These are phyloP conservation scores for Poeciliopsis infans DNA, from an alignment of 2,797 vertebrate species.

Conservation along the genomic window DNA sequence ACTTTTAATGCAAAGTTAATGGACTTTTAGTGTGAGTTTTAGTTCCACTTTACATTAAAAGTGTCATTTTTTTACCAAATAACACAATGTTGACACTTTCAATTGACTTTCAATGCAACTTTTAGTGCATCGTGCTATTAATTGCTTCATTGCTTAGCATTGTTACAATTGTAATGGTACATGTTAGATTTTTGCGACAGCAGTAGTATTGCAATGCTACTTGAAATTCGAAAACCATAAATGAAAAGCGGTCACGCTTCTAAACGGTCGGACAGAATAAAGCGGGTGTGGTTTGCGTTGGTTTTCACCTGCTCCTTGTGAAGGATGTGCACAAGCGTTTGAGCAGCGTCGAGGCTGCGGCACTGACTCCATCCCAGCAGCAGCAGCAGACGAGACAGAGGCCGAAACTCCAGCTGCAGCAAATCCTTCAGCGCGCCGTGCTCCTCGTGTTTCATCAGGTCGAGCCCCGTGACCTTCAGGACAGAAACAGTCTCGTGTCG, in stretches of 20 bases:
- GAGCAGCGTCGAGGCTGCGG: constrained; percentile 87
- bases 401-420: constrained; percentile 87
- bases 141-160: neutral
- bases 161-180: neutral
- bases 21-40: no score
- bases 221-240: neutral
- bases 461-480: constrained; percentile 87
- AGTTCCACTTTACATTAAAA: no score
- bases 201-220: neutral
- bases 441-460: constrained; percentile 90
- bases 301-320: constrained; percentile 85
- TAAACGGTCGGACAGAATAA: neutral
- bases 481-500: constrained; percentile 16
- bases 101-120: no score
- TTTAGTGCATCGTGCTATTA: no score
- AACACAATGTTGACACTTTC: no score
- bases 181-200: neutral
- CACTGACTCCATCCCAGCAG: constrained; percentile 95
- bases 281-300: neutral
- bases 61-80: no score
- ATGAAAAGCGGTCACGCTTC: neutral
- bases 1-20: no score
- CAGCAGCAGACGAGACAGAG: constrained; percentile 90
- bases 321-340: constrained; percentile 83
- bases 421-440: constrained; percentile 83